Base-by-base conservation (phyloP, 2,797 vertebrate species). In the Micromesistius poutassou region DNA sequence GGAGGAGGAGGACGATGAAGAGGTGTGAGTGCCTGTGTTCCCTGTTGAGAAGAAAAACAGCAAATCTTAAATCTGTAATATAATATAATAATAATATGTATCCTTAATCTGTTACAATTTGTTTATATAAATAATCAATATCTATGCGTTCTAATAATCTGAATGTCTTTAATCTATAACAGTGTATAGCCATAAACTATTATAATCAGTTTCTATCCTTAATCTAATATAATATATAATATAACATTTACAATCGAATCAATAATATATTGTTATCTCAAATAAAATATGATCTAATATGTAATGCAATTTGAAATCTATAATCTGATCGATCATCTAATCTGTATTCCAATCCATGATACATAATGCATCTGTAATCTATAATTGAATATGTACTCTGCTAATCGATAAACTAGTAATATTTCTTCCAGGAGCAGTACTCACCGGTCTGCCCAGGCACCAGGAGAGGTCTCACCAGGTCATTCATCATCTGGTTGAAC, bases 401-500 rank as follows among this genome's bases (percentile, higher is more conserved):
- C 36, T 42, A 16, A 42, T 42, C 46, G 4, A 3, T 50, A 16
- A n/a, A 25, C 22, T 7, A 9, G n/a, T 25, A 1, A 9, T n/a
- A 62, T 25, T 5, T 62, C 8, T 68, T n/a, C 19, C 62, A 28
- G 55, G 19, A 55, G 22, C 55, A 25, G 8, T 12, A 13, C 79
- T 91, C 76, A 96, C 96, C 93, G 80, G 95, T 94, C 55, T 97
- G 94, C 79, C 95, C 94, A 0, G 96, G 96, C 84, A 96, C 93
- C 87, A 98, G 87, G 42, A 98, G 94, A 74, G 97, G 96, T 38
- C 96, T 96, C 71, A 97, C 95, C 50, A 98, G 89, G 40, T 96
- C 96, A 76, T 95, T 97, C 85, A 98, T 96, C 96, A 98, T 96
- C 94, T 97, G 96, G 81, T 96, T 93, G 35, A 95, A 92, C 38